Base-by-base conservation (phyloP, 2,888 invertebrate genomes). In the Aelia acuminata region DNA sequence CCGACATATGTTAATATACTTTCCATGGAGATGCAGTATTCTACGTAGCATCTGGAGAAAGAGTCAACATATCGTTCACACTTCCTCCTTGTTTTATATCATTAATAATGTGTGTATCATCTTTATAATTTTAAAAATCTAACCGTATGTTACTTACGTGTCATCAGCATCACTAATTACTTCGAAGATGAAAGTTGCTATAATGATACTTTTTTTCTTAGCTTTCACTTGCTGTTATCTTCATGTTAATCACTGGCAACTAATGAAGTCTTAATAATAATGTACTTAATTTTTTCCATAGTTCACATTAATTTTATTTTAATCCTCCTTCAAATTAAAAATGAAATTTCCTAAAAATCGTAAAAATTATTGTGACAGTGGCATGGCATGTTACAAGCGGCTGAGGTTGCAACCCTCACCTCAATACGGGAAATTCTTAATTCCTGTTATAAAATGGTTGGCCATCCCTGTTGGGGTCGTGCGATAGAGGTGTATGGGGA, bases 151-250 rank as follows among this genome's bases (percentile, higher is more conserved):
- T 57, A 13, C 63, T 70, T 57, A 13, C 63, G 31, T 35, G 5
- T 57, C 26, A 13, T 35, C 63, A 35, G 31, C 31, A 70, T 70
- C 1, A 70, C 63, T 70, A 70, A 70, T 70, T 70, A 70, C 18
- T 70, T 35, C 20, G 5, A 20, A 70, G 63, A 70, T 31, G 63
- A 70, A 70, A 70, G 63, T 70, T 18, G 35, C 26, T 35, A 5
- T 70, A 70, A 70, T 70, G 31, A 70, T 35, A 70, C 18, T 70
- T 70, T 70, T 57, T 70, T 70, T 18, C 63, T 70, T 20, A 70
- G 20, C 63, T 70, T 70, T 70, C 63, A 70, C 63, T 31, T 20
- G 31, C n/a, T 53, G 53, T 70, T 3, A 35, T 35, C 35, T 35
- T 70, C 35, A 70, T 70, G 63, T 70, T 70, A 70, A 70, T 20